Percentiles rank a stretch among this genome's conserved stretches.
These are phyloP conservation scores for Stramonita haemastoma DNA, from an alignment of 2,888 invertebrate genomes.

Conservation along the genomic window DNA sequence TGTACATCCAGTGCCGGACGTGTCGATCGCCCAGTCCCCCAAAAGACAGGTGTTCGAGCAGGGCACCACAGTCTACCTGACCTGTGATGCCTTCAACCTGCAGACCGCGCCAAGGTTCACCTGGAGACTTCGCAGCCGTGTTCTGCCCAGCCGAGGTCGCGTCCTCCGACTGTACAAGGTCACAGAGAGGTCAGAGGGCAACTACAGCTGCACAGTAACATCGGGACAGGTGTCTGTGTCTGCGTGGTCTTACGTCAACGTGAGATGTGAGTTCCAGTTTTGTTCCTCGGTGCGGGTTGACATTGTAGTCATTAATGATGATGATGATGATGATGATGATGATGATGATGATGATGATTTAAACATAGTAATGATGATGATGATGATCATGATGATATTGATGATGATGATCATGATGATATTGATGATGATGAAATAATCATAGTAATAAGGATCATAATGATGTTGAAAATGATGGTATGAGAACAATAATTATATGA, in stretches of 20 bases:
- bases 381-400: too few species aligned
- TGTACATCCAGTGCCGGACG: background rate
- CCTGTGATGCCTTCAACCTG: slow-evolving; percentile 29
- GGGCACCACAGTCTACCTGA: background rate
- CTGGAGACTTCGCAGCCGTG: background rate
- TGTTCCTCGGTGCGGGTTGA: too few species aligned
- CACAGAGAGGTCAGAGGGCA: slow-evolving; percentile 11
- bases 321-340: too few species aligned
- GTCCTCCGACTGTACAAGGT: background rate
- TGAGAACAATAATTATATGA: too few species aligned
- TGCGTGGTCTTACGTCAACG: slow-evolving; percentile 7
- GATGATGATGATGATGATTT: too few species aligned
- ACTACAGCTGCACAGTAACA: slow-evolving; percentile 25
- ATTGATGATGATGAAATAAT: too few species aligned
- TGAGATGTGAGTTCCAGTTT: slow-evolving; percentile 18
- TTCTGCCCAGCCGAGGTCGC: background rate
- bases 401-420: too few species aligned
- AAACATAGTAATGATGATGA: too few species aligned
- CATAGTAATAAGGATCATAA: too few species aligned
- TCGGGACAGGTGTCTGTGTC: background rate
- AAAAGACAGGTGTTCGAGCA: background rate
- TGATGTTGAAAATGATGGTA: too few species aligned
- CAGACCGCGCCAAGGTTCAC: background rate
- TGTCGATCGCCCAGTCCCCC: slow-evolving; percentile 30
- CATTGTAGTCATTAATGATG: too few species aligned